Percentiles rank a stretch among this genome's conserved stretches.
These are phyloP conservation scores for Drosophila kanapiae DNA, from an alignment of 1,140 invertebrate species.

Conservation along the genomic window DNA sequence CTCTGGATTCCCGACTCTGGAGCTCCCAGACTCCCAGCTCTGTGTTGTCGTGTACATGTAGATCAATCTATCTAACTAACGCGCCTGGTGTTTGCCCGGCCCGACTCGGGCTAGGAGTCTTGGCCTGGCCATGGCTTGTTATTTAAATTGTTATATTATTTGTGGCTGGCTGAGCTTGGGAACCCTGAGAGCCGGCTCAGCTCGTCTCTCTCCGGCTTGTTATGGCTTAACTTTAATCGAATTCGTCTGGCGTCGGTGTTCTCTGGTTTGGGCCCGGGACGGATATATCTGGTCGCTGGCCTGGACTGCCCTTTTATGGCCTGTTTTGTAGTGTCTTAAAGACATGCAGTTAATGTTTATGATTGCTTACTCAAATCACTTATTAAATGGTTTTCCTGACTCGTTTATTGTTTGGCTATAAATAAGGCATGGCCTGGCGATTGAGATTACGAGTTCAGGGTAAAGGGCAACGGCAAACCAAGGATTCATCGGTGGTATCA, in stretches of 20 bases:
- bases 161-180: slow-evolving; percentile 74
- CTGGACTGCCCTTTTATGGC: slow-evolving; percentile 59
- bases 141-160: slow-evolving; percentile 84
- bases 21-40: slow-evolving; percentile 28
- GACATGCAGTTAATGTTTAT: slow-evolving; percentile 67
- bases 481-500: slow-evolving; percentile 9
- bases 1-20: not conserved
- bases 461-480: not conserved
- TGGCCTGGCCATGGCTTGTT: slow-evolving; percentile 72
- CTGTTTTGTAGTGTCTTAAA: slow-evolving; percentile 59
- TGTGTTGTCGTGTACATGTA: slow-evolving; percentile 81
- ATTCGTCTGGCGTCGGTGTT: slow-evolving; percentile 64
- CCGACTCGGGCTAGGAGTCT: slow-evolving; percentile 23
- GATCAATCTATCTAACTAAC: slow-evolving; percentile 84
- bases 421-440: slow-evolving; percentile 26
- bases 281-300: slow-evolving; percentile 19
- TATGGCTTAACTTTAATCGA: slow-evolving; percentile 79
- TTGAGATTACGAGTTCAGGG: slow-evolving; percentile 16
- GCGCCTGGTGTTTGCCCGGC: slow-evolving; percentile 76
- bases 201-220: slow-evolving; percentile 48
- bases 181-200: slow-evolving; percentile 53
- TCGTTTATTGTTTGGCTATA: slow-evolving; percentile 49
- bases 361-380: slow-evolving; percentile 72
- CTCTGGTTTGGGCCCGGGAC: slow-evolving; percentile 2
- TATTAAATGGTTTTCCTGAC: slow-evolving; percentile 59